Base-by-base conservation (phyloP, 1,140 invertebrate species). In the Drosophila sproati region DNA sequence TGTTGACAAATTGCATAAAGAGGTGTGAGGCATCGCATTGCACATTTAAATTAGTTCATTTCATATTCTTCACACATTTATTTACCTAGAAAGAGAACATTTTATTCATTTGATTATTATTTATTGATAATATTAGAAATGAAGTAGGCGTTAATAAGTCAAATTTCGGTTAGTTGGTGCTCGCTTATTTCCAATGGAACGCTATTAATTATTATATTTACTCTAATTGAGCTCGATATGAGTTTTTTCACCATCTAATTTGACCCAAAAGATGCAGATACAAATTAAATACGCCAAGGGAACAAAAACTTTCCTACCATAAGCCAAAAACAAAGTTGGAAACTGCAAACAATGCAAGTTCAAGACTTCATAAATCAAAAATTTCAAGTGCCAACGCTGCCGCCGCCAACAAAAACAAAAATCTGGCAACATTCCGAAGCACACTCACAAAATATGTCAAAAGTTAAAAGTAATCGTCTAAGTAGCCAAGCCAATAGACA, bases 401-500 rank as follows among this genome's bases (percentile, higher is more conserved):
- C 8, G 35, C 32, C 12, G 45, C 34, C 62, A 72, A 72, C 39
- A 56, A 61, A 60, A 76, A 70, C 59, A 66, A 76, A 72, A 72
- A 56, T 76, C 73, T 76, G 73, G 73, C 73, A 76, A 66, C 73
- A 76, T 76, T 76, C 69, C 69, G 68, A 55, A 61, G 59, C 54
- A 50, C 67, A 64, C 48, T 71, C 54, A 66, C 45, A 47, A 64
- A 71, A 76, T 61, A 76, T 76, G 73, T 76, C 73, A 76, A 72
- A 76, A 76, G 68, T 76, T 66, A 76, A 76, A 71, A 76, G 68
- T 76, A 76, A 76, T 76, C 73, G 73, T 48, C 57, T 72, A 75
- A 75, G 73, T 70, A 57, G 66, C 66, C 68, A 32, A 52, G 35
- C 31, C 43, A 60, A 60, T 48, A 28, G 45, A 61, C 34, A 56